These are phyloP conservation scores for Tetragnatha versicolor DNA, from an alignment of 1,140 invertebrate genomes.

Conservation along the genomic window DNA sequence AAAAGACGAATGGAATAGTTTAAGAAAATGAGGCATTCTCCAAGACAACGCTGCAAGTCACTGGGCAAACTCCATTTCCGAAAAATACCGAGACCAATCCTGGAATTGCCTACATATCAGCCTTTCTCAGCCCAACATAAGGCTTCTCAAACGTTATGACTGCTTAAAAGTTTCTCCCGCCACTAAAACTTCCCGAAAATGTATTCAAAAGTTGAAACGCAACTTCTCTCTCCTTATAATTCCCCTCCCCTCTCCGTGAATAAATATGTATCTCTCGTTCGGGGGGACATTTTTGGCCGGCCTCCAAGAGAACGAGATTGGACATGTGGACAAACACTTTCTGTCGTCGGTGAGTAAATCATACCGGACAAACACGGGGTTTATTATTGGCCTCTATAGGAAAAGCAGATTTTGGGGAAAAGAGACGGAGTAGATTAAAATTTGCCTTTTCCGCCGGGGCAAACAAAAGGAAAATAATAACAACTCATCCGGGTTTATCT, in stretches of 20 bases:
- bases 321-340: constrained; percentile 27
- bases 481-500: neutral
- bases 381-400: constrained; percentile 12
- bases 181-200: neutral
- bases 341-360: constrained; percentile 25
- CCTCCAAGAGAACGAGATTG: neutral
- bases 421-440: constrained; percentile 28
- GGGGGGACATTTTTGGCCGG: neutral
- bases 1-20: no score
- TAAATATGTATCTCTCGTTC: constrained; percentile 5
- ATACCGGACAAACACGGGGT: constrained; percentile 17
- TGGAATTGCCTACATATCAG: no score
- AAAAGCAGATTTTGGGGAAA: neutral
- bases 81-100: no score
- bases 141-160: no score
- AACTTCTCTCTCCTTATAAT: neutral
- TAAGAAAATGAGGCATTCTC: no score
- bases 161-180: neutral
- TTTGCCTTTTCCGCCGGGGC: neutral
- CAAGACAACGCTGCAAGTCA: no score
- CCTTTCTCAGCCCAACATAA: no score
- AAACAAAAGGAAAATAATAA: constrained; percentile 16
- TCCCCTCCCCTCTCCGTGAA: neutral
- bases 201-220: neutral
- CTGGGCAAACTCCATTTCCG: no score